These are phyloP conservation scores for Leptoclinus maculatus DNA, from an alignment of 2,797 vertebrate species.

Conservation along the genomic window DNA sequence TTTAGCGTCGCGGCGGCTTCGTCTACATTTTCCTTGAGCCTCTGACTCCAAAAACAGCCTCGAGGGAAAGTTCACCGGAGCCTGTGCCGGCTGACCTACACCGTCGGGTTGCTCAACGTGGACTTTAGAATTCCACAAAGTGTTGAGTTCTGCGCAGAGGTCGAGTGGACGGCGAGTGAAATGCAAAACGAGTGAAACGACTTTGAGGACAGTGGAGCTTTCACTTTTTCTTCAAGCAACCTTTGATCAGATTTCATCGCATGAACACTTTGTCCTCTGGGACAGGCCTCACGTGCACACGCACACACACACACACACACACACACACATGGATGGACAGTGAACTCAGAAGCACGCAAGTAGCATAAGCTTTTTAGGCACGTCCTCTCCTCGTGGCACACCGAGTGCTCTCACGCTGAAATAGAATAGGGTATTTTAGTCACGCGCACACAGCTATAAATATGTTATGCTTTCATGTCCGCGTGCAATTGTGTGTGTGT, in stretches of 20 bases:
- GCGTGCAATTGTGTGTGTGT: not conserved
- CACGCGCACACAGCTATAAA: conserved; percentile 37
- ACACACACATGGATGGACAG: not conserved
- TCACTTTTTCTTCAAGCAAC: conserved; percentile 13
- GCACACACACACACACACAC: not conserved
- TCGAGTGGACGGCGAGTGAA: not conserved
- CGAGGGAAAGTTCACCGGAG: not conserved
- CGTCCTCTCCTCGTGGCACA: conserved; percentile 18
- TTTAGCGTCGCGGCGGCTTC: conserved; percentile 22
- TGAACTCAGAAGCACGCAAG: conserved; percentile 26
- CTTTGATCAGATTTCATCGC: conserved; percentile 46
- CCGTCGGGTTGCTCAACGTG: conserved; percentile 20
- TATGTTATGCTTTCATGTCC: conserved; percentile 13
- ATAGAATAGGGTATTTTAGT: conserved; percentile 34
- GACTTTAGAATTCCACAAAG: not conserved
- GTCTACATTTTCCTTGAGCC: not conserved
- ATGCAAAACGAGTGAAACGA: not conserved
- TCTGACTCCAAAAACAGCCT: not conserved
- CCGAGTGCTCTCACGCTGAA: conserved; percentile 5
- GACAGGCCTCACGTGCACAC: not conserved
- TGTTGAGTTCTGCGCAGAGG: not conserved
- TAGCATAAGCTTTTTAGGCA: conserved; percentile 17
- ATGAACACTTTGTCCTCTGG: conserved; percentile 26
- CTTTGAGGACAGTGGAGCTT: not conserved
- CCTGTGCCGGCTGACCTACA: no score